Evolutionary conservation across 1,140 invertebrate species (phyloP), one percentile per base, ranked within the genome.

Genomic region (Bombus confusus): DNA sequence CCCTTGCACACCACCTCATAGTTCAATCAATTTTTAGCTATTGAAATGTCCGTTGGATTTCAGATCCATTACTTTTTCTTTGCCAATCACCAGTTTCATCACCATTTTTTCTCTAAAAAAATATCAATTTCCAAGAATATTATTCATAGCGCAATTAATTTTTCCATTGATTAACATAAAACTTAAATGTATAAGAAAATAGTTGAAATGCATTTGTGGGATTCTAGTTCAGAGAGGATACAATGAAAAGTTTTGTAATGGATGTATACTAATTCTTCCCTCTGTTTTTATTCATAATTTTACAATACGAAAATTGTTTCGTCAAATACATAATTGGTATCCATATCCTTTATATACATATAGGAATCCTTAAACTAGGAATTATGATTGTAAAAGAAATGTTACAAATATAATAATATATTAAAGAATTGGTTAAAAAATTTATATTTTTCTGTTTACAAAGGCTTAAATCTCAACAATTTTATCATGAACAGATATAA

Each of bases 1-100:
- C 77, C 41, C 41, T 59, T 25, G 25, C 57, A 66, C 72, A n/a
- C 15, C 22, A 28, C 22, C 25, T 41, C 41, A 62, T 1, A 3
- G 72, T 83, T 62, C 59, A 82, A 59, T 83, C 81, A 83, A 83
- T 83, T 83, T 77, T 83, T 83, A 79, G 68, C 31, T 52, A 57
- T 80, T 73, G 77, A 85, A 84, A 47, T 81, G 76, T 68, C 47
- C 31, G 52, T 75, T 43, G 34, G 41, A 80, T 80, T 80, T 73
- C 41, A 10, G 12, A 85, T 80, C 52, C 57, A 72, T 64, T 64
- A 2, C 47, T 72, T 75, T 69, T 72, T 15, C 5, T 34, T 57
- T 22, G 1, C 6, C 2, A 9, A 34, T 25, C 13, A 18, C 10
- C 4, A 12, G 8, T 9, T 41, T 77, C 22, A 31, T 1, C 10